Evolutionary conservation across 2,113 vertebrate genomes (phyloP), one percentile per base, ranked within the genome.

Genomic region (Hipposideros armiger): DNA sequence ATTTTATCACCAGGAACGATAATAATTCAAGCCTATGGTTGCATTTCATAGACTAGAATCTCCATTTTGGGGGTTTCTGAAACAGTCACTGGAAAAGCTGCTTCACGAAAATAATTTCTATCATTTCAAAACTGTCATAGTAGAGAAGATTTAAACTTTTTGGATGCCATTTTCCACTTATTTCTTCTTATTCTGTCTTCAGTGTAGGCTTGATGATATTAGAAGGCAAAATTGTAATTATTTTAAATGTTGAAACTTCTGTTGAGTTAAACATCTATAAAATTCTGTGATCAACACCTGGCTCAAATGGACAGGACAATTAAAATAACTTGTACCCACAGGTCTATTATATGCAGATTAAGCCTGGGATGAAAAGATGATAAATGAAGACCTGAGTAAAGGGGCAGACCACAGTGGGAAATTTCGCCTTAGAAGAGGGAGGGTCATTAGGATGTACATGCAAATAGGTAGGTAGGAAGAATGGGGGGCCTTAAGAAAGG

Each of bases 1-100:
- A 89, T 96, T 97, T 91, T 97, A 92, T 96, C 69, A 87, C 54
- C 11, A 56, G 58, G 7, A 89, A 95, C 90, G 62, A 82, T 85
- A 81, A 85, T 85, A 94, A 84, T 89, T 88, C 64, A 95, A 93
- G 32, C 16, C 56, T 67, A n/a, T 81, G 74, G 62, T 72, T 91
- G 15, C 40, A 93, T 89, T 93, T 97, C 84, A 83, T 86, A 78
- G 32, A 83, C n/a, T 69, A 94, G 80, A 94, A 36, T 83, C 73
- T 89, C 50, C 58, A 95, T 60, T 93, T 96, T n/a, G 36, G 86
- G 9, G 20, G 13, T 89, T 96, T 91, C 76, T 93, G 77, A 73
- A 92, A 70, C 1, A 85, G 81, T 96, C 19, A 83, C 28, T 70
- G 76, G 72, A 84, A 95, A 91, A 94, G 60, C 32, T 86, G 50